These are phyloP conservation scores for Pipa parva DNA, from an alignment of 2,113 vertebrate genomes.

Conservation along the genomic window DNA sequence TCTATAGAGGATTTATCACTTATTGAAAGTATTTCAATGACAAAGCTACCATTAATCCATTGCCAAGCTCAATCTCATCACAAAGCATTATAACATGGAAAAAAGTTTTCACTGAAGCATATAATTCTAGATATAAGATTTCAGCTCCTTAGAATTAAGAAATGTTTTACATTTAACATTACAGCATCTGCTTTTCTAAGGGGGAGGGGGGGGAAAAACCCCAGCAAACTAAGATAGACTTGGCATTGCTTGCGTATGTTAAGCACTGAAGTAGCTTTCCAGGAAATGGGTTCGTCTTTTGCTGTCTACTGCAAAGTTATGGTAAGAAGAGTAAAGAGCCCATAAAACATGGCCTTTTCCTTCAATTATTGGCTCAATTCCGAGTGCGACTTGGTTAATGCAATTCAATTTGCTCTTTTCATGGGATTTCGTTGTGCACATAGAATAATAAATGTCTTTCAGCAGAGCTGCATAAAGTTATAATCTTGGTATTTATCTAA, in stretches of 20 bases:
- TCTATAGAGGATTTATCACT: too few relatives aligned
- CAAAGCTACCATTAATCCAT: constrained; percentile 50
- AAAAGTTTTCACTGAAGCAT: constrained; percentile 58
- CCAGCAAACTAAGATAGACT: constrained; percentile 55
- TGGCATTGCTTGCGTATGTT: constrained; percentile 49
- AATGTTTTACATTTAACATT: constrained; percentile 65
- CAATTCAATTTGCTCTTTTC: background rate
- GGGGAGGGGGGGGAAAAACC: constrained; percentile 50
- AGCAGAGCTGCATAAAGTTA: constrained; percentile 30
- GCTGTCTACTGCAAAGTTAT: constrained; percentile 45
- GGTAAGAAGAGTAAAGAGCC: constrained; percentile 31
- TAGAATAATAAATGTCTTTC: constrained; percentile 6
- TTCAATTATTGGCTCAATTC: background rate
- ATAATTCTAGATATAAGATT: constrained; percentile 61
- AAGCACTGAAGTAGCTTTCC: constrained; percentile 50
- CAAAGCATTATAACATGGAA: constrained; percentile 62
- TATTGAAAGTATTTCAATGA: too few relatives aligned
- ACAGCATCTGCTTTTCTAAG: constrained; percentile 63
- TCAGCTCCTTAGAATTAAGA: constrained; percentile 58
- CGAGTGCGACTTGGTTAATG: constrained; percentile 20
- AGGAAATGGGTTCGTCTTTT: constrained; percentile 47
- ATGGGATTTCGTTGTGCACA: constrained; percentile 11
- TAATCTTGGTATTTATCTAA: constrained; percentile 43
- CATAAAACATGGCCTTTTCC: constrained; percentile 25
- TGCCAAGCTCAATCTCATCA: constrained; percentile 58